phyloP scores from a whole-genome alignment of 2,797 vertebrate species.

The Pseudochaenichthys georgianus region DNA sequence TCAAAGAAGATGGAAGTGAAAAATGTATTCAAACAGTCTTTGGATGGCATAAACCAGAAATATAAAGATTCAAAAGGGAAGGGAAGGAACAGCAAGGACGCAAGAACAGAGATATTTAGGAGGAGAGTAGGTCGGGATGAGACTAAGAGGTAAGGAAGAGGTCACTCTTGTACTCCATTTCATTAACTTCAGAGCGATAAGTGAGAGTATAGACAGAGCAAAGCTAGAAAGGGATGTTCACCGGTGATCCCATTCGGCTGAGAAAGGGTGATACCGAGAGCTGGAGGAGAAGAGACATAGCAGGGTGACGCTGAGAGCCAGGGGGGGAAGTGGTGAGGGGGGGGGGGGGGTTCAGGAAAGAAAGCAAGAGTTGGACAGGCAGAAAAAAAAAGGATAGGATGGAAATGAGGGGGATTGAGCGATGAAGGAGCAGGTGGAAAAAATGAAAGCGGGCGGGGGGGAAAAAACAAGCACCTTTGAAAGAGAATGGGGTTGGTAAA shows the following conservation, averaged over 20 bases:
- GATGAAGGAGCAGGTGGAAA: conserved; percentile 29
- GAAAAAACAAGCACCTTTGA: conserved; percentile 41
- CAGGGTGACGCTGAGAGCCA: conserved; percentile 47
- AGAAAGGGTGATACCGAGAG: conserved; percentile 58
- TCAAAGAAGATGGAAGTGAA: conserved; percentile 16
- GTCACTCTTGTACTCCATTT: conserved; percentile 68
- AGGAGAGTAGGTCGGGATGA: conserved; percentile 3
- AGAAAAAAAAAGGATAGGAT: conserved; percentile 19
- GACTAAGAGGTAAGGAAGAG: conserved; percentile 29
- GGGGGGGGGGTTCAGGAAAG: conserved; percentile 23
- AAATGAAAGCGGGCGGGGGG: conserved; percentile 29
- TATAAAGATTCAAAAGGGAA: conserved; percentile 31
- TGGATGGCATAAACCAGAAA: neutral
- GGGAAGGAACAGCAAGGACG: conserved; percentile 23
- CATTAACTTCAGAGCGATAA: conserved; percentile 72
- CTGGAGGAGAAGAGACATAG: conserved; percentile 49
- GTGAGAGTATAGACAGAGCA: conserved; percentile 53
- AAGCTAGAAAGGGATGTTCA: conserved; percentile 61
- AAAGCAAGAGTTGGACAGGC: conserved; percentile 36
- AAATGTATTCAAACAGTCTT: conserved; percentile 13
- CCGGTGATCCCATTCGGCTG: conserved; percentile 74
- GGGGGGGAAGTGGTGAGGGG: conserved; percentile 28
- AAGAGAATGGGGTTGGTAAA: conserved; percentile 43
- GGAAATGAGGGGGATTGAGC: conserved; percentile 37
- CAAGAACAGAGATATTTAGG: conserved; percentile 33